Base-by-base conservation (phyloP, 2,113 vertebrate genomes). In the Labrus mixtus region DNA sequence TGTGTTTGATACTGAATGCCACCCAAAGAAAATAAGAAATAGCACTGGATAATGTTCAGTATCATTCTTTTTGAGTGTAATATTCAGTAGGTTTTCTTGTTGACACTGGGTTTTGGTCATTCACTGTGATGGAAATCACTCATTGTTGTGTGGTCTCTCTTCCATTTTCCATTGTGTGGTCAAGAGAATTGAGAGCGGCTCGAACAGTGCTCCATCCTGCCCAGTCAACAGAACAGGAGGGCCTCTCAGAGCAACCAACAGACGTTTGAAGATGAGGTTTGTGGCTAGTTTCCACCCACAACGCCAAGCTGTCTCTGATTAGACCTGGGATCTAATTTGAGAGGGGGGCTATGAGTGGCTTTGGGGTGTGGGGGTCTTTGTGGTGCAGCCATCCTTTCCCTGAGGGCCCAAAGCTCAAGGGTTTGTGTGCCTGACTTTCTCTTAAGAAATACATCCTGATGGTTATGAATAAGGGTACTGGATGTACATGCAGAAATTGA, bases 271-370 rank as follows among this genome's bases (percentile, higher is more conserved):
- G 91, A 91, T 90, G 91, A 87, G 89, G 89, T 89, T 89, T 93
- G 91, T 84, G 90, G 92, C 87, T 90, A 89, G 89, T 92, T 93
- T 93, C 91, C 90, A 91, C 88, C 89, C 91, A 89, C 92, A 90
- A 87, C 48, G 79, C 84, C 88, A 91, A 90, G 89, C 89, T 90
- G 89, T 87, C 82, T 92, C 85, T 93, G 89, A 92, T 92, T 94
- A 93, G 86, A 91, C 88, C 86, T 88, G 78, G 81, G 87, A 90
- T 92, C 80, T 93, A 89, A 91, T 93, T 92, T 92, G 88, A 82
- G 77, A 84, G 83, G 75, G 87, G 89, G 87, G 83, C 76, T 90
- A 78, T 46, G 68, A 81, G 78, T 66, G 82, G 85, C 78, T 80
- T 84, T 12, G 19, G 81, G 82, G 50, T 19, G 57, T 76, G 71